Conservation (phyloP, 2,797 vertebrate species). For the Luscinia luscinia region DNA sequence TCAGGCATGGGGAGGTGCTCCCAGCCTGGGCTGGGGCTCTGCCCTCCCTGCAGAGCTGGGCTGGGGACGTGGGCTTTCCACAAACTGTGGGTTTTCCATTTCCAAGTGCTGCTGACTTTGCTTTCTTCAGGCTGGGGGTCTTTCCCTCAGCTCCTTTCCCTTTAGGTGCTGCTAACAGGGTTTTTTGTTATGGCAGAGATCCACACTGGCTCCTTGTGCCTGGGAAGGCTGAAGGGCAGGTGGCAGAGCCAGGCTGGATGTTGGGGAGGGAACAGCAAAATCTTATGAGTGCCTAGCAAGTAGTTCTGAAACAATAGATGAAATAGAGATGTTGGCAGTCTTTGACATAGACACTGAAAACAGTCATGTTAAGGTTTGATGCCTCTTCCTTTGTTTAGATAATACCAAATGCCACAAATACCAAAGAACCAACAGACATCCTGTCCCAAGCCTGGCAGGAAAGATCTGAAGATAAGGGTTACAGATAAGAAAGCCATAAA, state of each 20-base stretch:
- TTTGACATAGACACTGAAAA: too few species aligned
- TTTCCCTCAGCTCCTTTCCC: not conserved
- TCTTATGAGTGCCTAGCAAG: too few species aligned
- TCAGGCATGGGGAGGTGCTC: not conserved
- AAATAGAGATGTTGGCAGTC: too few species aligned
- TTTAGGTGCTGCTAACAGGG: not conserved
- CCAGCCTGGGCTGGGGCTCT: not conserved
- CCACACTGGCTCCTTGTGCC: accelerated
- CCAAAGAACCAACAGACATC: too few species aligned
- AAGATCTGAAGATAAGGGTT: too few species aligned
- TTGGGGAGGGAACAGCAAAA: too few species aligned
- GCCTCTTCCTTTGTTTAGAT: too few species aligned
- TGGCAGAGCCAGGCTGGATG: not conserved
- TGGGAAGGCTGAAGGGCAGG: not conserved
- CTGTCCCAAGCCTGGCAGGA: too few species aligned
- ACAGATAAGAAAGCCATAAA: too few species aligned
- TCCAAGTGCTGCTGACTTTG: not conserved
- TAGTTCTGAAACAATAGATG: too few species aligned
- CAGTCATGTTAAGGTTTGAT: too few species aligned
- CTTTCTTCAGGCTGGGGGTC: not conserved
- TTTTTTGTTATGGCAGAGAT: not conserved
- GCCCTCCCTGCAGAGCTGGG: not conserved
- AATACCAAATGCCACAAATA: too few species aligned
- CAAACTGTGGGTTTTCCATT: accelerated
- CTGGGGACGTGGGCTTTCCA: not conserved